These are phyloP conservation scores for Tetraneura akinire DNA, from an alignment of 1,140 invertebrate genomes.

Conservation along the genomic window DNA sequence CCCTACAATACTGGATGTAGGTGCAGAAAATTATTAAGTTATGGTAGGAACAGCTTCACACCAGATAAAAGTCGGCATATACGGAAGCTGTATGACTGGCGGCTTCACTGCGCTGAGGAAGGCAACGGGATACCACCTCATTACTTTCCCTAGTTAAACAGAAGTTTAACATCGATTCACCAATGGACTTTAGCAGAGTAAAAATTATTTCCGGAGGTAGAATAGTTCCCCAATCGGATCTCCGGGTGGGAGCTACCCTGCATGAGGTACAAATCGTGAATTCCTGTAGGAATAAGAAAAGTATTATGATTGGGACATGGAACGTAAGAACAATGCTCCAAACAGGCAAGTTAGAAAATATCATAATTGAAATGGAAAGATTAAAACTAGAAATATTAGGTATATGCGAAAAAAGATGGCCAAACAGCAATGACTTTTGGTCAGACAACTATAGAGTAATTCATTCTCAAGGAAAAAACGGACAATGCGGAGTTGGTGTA, in stretches of 20 bases:
- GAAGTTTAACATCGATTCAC: no score
- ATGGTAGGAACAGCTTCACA: no score
- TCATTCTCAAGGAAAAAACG: neutral
- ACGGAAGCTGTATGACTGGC: no score
- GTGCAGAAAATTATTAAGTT: no score
- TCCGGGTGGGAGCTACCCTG: conserved; percentile 18
- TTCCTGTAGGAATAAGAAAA: neutral
- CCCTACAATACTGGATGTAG: no score
- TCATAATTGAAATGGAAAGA: conserved; percentile 49
- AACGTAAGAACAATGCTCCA: conserved; percentile 47
- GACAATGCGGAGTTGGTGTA: conserved; percentile 11
- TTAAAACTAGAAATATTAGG: conserved; percentile 51
- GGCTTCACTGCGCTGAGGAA: no score
- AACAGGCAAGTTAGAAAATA: conserved; percentile 46
- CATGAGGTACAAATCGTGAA: neutral
- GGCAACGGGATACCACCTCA: conserved; percentile 9
- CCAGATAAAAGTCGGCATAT: no score
- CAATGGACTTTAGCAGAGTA: conserved; percentile 9
- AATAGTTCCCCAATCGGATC: conserved; percentile 37
- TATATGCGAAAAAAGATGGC: conserved; percentile 46
- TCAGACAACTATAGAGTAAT: neutral
- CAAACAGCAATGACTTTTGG: conserved; percentile 20
- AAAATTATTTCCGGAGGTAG: conserved; percentile 5
- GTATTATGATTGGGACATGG: conserved; percentile 42
- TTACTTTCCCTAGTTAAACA: neutral